Evolutionary conservation across 2,888 invertebrate genomes (phyloP), one percentile per base, ranked within the genome.

Genomic region (Electrophaes corylata): DNA sequence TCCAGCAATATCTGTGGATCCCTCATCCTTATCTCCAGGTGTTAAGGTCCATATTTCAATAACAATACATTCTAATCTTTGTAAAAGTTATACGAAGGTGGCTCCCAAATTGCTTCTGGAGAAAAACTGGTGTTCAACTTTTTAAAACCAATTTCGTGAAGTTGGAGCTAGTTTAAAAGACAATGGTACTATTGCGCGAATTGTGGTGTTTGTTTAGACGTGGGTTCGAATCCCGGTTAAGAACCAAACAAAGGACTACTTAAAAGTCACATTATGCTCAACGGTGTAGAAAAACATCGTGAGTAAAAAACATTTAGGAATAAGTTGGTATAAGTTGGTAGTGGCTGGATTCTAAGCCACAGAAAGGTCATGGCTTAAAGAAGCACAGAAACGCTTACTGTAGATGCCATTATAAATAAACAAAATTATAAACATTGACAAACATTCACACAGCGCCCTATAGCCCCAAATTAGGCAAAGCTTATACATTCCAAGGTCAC

Each of bases 1-100:
- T 83, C 78, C 78, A 76, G 78, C 74, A 73, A 75, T 78, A 79
- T 75, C 54, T 39, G 40, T 39, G 33, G 41, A 45, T 39, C 33
- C 26, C 12, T 16, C 39, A 26, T 35, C 43, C 50, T 52, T 62
- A 62, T 49, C 31, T 20, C 55, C 4, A 41, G 48, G 58, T 49
- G 40, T 48, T 62, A 62, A 47, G 51, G 58, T 56, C 20, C 6
- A 57, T 43, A 53, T 14, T 43, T 8, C 49, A 35, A 47, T 37
- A 35, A 44, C 57, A 29, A 29, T 57, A 48, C 49, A 46, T 58
- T 48, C 62, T 57, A 66, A 66, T 64, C 64, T 64, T 37, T 6
- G 23, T 0, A 39, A 6, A 35, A 29, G 41, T 53, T 29, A 10
- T 26, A 5, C 11, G 6, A 12, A 26, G 23, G 37, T 44, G 23